These are phyloP conservation scores for Rallus limicola DNA, from an alignment of 2,113 vertebrate genomes.

Conservation along the genomic window DNA sequence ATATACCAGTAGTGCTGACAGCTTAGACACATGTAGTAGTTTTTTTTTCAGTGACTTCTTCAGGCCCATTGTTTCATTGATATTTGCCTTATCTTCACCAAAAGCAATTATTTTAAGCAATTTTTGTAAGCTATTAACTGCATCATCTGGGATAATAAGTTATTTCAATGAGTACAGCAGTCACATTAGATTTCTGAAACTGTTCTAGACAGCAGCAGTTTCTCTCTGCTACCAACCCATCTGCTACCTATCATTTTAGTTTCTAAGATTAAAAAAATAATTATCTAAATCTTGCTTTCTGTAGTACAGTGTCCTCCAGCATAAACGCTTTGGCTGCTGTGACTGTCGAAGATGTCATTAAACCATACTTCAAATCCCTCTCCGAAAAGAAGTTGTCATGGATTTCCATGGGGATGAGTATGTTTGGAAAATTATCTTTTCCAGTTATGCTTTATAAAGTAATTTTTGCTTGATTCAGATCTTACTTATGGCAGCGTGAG, in stretches of 20 bases:
- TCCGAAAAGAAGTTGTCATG: constrained; percentile 78
- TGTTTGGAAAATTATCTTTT: constrained; percentile 43
- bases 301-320: constrained; percentile 90
- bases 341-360: constrained; percentile 87
- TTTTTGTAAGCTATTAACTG: background rate
- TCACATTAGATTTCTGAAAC: background rate
- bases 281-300: constrained; percentile 8
- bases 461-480: background rate
- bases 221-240: background rate
- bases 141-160: background rate
- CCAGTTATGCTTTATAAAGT: background rate
- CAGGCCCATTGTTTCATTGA: background rate
- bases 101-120: background rate
- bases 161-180: background rate
- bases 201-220: background rate
- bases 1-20: background rate
- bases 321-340: constrained; percentile 91
- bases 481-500: background rate
- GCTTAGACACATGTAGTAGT: background rate
- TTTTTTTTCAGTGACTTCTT: background rate
- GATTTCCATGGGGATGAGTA: constrained; percentile 91
- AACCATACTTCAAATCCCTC: constrained; percentile 72
- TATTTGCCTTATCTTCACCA: background rate
- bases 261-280: background rate
- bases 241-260: background rate